A percentile compares a stretch with the other conserved stretches of the same genome.
These are phyloP conservation scores for Myotis myotis DNA, from an alignment of 2,797 vertebrate genomes.

Conservation along the genomic window DNA sequence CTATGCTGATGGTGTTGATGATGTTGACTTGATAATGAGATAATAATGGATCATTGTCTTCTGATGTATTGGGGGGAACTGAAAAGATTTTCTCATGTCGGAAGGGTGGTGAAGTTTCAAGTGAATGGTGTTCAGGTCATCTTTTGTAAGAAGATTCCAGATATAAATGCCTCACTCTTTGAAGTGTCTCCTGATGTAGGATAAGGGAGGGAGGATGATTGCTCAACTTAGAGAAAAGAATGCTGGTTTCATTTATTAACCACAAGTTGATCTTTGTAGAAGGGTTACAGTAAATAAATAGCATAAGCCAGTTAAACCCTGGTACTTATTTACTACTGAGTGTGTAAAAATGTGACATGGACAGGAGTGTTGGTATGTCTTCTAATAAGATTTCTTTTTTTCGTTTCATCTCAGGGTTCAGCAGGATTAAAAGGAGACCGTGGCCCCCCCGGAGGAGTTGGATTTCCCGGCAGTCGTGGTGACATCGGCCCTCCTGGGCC, in stretches of 20 bases:
- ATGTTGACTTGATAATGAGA: background rate
- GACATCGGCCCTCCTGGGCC: constrained; percentile 92
- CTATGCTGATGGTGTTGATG: too few species aligned
- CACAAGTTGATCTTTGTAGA: background rate
- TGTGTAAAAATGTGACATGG: background rate
- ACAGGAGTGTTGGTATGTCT: background rate
- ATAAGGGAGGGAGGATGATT: too few species aligned
- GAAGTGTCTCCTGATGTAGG: background rate
- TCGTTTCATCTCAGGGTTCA: constrained; percentile 86
- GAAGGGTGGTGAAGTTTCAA: background rate
- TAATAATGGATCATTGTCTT: background rate
- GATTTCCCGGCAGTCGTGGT: constrained; percentile 88
- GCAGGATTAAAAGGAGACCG: constrained; percentile 93
- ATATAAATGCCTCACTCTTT: background rate
- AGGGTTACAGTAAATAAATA: background rate
- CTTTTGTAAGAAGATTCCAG: background rate
- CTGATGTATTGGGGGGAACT: background rate
- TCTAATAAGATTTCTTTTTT: background rate
- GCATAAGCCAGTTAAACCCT: fast-evolving
- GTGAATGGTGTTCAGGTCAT: fast-evolving
- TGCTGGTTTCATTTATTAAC: background rate
- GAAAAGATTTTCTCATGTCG: background rate
- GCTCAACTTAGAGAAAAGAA: background rate
- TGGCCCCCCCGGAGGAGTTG: constrained; percentile 90
- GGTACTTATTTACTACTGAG: background rate